These are phyloP conservation scores for Equus quagga DNA, from an alignment of 2,113 vertebrate species.

Conservation along the genomic window DNA sequence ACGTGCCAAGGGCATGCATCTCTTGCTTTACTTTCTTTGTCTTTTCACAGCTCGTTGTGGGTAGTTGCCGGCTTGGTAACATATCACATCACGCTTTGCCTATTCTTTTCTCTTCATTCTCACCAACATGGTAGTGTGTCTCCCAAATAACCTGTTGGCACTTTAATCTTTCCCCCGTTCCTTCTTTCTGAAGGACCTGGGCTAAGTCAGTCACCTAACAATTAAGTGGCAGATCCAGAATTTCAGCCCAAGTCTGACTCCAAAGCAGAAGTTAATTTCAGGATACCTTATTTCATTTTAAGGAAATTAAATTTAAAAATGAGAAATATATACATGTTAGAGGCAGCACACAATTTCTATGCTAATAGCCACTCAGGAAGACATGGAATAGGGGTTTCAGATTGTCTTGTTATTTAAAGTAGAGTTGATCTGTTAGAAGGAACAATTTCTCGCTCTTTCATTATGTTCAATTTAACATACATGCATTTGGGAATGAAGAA, in stretches of 20 bases:
- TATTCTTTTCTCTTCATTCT: not conserved
- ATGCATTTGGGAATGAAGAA: not conserved
- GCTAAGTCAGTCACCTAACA: not conserved
- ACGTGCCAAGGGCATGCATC: not conserved
- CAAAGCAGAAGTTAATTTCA: not conserved
- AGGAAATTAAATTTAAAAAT: constrained; percentile 6
- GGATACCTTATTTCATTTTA: constrained; percentile 19
- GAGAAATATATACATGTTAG: not conserved
- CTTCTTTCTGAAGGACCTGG: not conserved
- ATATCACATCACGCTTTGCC: not conserved
- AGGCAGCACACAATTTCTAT: constrained; percentile 6
- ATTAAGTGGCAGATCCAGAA: not conserved
- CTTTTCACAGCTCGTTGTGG: not conserved
- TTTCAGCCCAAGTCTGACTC: constrained; percentile 7
- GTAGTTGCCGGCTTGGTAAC: not conserved
- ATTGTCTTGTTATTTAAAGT: constrained; percentile 53
- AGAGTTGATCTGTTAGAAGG: constrained; percentile 22
- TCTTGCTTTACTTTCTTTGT: not conserved
- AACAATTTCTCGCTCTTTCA: constrained; percentile 30
- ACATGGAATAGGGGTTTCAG: not conserved
- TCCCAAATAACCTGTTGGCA: not conserved
- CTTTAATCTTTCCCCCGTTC: not conserved
- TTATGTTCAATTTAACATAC: constrained; percentile 29
- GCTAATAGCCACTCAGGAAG: constrained; percentile 20
- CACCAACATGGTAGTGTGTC: not conserved